Base-by-base conservation (phyloP, 2,797 vertebrate species). In the Botia kubotai region DNA sequence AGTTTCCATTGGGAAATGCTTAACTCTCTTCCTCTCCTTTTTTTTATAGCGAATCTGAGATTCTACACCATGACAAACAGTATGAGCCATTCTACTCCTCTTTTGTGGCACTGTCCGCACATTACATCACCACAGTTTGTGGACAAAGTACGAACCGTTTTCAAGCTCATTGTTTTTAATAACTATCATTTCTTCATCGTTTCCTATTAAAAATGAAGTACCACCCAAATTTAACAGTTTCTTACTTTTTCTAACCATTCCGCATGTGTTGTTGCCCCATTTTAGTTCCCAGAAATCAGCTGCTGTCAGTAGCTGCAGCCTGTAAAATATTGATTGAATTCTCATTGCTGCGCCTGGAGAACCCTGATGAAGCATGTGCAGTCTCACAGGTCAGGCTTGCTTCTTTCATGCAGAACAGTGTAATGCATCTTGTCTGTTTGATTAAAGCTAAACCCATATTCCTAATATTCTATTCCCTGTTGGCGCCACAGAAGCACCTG, bases 31-130 rank as follows among this genome's bases (percentile, higher is more conserved):
- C 75, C 7, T 84, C 86, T 66, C 86, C 72, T n/a, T 87, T 89
- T 87, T 89, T 77, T 91, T 5, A 50, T 93, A 99, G 98, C 89
- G 97, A 98, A 88, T 96, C 96, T 6, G 97, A 99, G 90, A 98
- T 99, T 91, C 93, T 99, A 90, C 96, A 97, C 89, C 98, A 99
- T 0, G 98, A 99, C 93, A 99, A 99, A 92, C 98, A 98, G 81
- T 98, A 98, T 11, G 98, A 99, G 92, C 98, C 98, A 4, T 99
- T 99, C 92, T 99, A 99, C 93, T 99, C 98, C 0, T 99, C 98
- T 26, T 99, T 99, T 1, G 96, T 99, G 91, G 98, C 98, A 1
- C 96, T 99, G 79, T 98, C 98, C 85, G 98, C 98, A 1, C 98
- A 99, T 94, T 99, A 99, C 93, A 98, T 99, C 93, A 98, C 97